phyloP scores from a whole-genome alignment of 2,888 invertebrate genomes.

The Acanthacorydalis orientalis region DNA sequence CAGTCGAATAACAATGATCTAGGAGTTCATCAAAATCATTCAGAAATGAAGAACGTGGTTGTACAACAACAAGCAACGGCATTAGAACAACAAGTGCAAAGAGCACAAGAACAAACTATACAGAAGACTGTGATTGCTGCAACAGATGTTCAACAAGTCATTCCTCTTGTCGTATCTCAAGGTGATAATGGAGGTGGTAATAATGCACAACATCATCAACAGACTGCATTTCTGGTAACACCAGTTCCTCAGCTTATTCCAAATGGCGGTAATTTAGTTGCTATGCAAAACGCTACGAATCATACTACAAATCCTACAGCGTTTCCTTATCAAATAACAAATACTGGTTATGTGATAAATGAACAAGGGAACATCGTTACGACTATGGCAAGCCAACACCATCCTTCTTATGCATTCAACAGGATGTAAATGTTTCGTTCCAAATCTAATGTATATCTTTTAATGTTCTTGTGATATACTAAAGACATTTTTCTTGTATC shows the following conservation, averaged over 20 bases:
- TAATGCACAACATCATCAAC: constrained; percentile 31
- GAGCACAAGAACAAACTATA: constrained; percentile 28
- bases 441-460: too few relatives aligned
- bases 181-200: constrained; percentile 23
- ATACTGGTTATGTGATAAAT: constrained; percentile 27
- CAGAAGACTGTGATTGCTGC: constrained; percentile 38
- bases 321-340: constrained; percentile 26
- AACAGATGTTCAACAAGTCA: constrained; percentile 36
- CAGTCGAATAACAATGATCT: constrained; percentile 24
- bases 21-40: constrained; percentile 22
- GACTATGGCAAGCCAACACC: constrained; percentile 25
- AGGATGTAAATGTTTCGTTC: constrained; percentile 19
- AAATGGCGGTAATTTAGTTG: constrained; percentile 22
- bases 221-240: constrained; percentile 45
- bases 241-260: constrained; percentile 46
- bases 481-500: too few relatives aligned
- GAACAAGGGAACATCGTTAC: constrained; percentile 28
- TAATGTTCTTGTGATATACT: too few relatives aligned
- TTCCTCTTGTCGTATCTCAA: constrained; percentile 42
- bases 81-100: constrained; percentile 22
- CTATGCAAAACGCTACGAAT: constrained; percentile 21
- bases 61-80: constrained; percentile 26
- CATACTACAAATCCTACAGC: constrained; percentile 14
- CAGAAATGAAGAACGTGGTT: constrained; percentile 18
- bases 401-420: constrained; percentile 25